These are phyloP conservation scores for Unio pictorum DNA, from an alignment of 2,888 invertebrate genomes.

Conservation along the genomic window DNA sequence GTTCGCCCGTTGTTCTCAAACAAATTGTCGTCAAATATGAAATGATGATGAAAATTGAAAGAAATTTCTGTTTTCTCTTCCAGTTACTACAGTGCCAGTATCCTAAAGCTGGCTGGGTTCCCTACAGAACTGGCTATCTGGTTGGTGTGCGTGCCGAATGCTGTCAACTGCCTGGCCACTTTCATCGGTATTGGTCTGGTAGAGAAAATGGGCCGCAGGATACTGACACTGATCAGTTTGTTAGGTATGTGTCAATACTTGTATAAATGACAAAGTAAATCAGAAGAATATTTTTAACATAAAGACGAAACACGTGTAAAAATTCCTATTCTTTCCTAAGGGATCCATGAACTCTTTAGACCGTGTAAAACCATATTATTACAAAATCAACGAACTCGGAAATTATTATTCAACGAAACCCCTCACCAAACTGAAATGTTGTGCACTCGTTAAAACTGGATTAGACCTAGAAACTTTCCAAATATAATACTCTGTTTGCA, in stretches of 20 bases:
- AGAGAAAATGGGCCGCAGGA: slow-evolving; percentile 72
- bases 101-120: slow-evolving; percentile 73
- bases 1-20: neutral
- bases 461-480: too few species aligned
- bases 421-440: too few species aligned
- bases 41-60: neutral
- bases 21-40: neutral
- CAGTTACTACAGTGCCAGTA: slow-evolving; percentile 75
- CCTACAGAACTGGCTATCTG: slow-evolving; percentile 72
- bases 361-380: too few species aligned
- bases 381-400: too few species aligned
- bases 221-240: slow-evolving; percentile 53
- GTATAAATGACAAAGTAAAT: too few species aligned
- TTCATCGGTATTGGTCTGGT: slow-evolving; percentile 73
- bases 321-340: too few species aligned
- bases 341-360: too few species aligned
- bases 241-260: slow-evolving; percentile 54
- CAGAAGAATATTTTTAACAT: too few species aligned
- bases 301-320: too few species aligned
- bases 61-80: slow-evolving; percentile 10
- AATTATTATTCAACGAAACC: too few species aligned
- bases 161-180: slow-evolving; percentile 73
- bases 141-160: slow-evolving; percentile 71
- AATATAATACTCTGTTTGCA: too few species aligned
- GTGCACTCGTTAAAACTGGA: too few species aligned